Base-by-base conservation (phyloP, 2,888 invertebrate species). In the Sycophila texana region DNA sequence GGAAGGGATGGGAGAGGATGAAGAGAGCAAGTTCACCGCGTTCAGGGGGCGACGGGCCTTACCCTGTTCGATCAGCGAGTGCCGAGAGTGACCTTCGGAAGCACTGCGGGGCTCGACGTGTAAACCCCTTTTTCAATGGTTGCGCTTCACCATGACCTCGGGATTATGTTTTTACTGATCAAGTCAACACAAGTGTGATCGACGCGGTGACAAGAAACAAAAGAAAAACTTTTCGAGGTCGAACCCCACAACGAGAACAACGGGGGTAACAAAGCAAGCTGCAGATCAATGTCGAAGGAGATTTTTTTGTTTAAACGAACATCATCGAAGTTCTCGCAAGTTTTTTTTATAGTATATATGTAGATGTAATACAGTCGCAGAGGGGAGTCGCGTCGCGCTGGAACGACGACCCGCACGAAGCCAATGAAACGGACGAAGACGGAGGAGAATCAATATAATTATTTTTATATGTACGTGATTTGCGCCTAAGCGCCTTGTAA, bases 401-500 rank as follows among this genome's bases (percentile, higher is more conserved):
- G 60, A 73, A 72, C 51, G 65, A 76, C 49, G 53, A 16, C 22
- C 12, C 39, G 74, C 77, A 61, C 81, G 70, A 81, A 81, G 73
- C 75, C 78, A 79, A 81, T 77, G 81, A 81, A 22, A 75, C 81
- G 73, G 76, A 77, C 70, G 60, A 61, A 66, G 55, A 73, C 39
- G 73, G 72, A 65, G 79, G 74, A 60, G 53, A 60, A 66, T 71
- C 47, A 39, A 49, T 67, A 68, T 73, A 30, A 77, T 78, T 78
- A 77, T 75, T 30, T 58, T 70, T 74, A 57, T 65, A 74, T 73
- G 84, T 85, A 87, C 88, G 89, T 89, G 89, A 89, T 89, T 84
- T 71, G 86, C 86, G 88, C 85, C 53, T 74, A 75, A 77, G 87
- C 87, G 85, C 86, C 83, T 86, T 89, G 89, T 89, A 89, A 88